These are phyloP conservation scores for Hemitrygon akajei DNA, from an alignment of 2,797 vertebrate genomes.

Conservation along the genomic window DNA sequence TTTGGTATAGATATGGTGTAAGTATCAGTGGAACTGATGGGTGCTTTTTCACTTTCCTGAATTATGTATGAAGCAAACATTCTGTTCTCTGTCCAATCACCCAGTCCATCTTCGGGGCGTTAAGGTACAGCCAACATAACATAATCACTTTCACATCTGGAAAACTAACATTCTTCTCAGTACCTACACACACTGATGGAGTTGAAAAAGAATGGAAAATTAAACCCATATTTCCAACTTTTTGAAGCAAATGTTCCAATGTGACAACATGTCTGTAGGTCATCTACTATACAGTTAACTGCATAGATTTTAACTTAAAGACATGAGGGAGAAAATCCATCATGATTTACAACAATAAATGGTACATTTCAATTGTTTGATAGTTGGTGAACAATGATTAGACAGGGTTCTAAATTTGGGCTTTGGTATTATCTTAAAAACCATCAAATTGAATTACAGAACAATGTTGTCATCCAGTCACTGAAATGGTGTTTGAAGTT, in stretches of 20 bases:
- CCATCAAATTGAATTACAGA: slow-evolving; percentile 32
- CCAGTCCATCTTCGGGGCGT: neutral
- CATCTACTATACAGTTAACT: neutral
- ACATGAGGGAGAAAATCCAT: neutral
- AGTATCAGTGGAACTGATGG: neutral
- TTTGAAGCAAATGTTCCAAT: neutral
- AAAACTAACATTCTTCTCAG: neutral
- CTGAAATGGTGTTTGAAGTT: slow-evolving; percentile 4
- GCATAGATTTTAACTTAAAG: neutral
- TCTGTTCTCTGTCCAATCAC: neutral
- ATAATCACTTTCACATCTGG: neutral
- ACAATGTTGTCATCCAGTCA: slow-evolving; percentile 5
- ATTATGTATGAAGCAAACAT: neutral
- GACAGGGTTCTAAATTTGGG: neutral
- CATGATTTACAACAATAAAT: neutral
- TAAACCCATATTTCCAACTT: too few relatives aligned
- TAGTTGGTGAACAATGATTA: neutral
- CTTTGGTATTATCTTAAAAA: neutral
- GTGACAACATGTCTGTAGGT: neutral
- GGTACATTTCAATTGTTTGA: neutral
- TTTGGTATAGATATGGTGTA: neutral
- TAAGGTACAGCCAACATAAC: neutral
- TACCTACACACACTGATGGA: too few relatives aligned
- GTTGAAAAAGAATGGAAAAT: too few relatives aligned
- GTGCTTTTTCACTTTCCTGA: neutral